phyloP scores from a whole-genome alignment of 2,113 vertebrate genomes.

The Alosa alosa region DNA sequence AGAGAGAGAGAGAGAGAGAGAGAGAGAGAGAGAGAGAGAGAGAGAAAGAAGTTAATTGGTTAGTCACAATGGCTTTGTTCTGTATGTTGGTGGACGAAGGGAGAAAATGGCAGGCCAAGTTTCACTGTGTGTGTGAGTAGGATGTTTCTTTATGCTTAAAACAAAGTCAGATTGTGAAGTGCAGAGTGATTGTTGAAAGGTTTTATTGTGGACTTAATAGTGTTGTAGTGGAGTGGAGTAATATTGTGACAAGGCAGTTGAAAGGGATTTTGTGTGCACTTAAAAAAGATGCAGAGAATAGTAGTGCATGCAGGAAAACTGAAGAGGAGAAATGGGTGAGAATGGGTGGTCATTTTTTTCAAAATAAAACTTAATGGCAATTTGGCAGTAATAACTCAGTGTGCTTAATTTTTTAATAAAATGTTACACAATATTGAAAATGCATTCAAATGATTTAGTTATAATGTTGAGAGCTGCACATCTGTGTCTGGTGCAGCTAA shows the following conservation, averaged over 20 bases:
- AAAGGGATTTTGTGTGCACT: background rate
- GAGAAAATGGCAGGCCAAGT: slow-evolving; percentile 45
- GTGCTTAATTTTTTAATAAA: background rate
- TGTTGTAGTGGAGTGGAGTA: background rate
- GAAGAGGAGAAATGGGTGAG: background rate
- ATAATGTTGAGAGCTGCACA: background rate
- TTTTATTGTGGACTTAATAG: background rate
- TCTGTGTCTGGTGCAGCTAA: background rate
- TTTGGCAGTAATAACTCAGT: background rate
- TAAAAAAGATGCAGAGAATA: background rate
- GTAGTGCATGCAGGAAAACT: background rate
- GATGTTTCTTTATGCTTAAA: background rate
- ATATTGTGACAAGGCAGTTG: background rate
- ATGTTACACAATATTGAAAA: background rate
- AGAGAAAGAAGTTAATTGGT: slow-evolving; percentile 77
- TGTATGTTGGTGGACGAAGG: slow-evolving; percentile 30
- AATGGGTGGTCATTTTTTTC: too few relatives aligned
- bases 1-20: background rate
- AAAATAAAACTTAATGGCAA: background rate
- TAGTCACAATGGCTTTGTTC: slow-evolving; percentile 71
- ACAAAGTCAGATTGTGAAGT: background rate
- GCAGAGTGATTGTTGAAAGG: background rate
- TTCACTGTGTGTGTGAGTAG: slow-evolving; percentile 40
- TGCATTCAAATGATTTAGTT: background rate
- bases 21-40: background rate